Base-by-base conservation (phyloP, 2,113 vertebrate species). In the Rhinolophus sinicus region DNA sequence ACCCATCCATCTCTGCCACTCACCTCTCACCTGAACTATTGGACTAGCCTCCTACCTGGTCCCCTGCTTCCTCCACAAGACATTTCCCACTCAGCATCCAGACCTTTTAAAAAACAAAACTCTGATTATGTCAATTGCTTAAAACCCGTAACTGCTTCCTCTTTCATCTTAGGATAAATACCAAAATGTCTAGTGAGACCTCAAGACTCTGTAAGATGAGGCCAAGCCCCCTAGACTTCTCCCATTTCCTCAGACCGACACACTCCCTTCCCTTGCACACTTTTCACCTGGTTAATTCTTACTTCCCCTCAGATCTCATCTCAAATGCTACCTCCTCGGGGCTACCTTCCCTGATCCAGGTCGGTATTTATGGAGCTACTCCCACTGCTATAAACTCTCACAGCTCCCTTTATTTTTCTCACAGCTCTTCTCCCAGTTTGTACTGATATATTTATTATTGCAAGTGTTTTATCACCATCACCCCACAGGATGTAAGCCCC, bases 91-190 rank as follows among this genome's bases (percentile, higher is more conserved):
- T 65, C 16, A 14, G 70, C 56, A 76, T 6, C 16, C 60, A 52
- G 12, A 89, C 76, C 88, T 94, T 86, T 88, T 14, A 6, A 24
- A 64, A 54, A 62, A 40, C 22, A 73, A 64, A 77, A 67, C 93
- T 65, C 76, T 50, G 30, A 47, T 5, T 38, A 11, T 62, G 15
- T 70, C 90, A 60, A 15, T 3, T 28, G 65, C 52, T 82, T 44
- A 38, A 82, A 93, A 56, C 52, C 62, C 69, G 21, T 2, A 6
- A 44, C 72, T 75, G 58, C 50, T 94, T 73, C 33, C 86, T 38
- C 9, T 58, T 6, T 35, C 38, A 92, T n/a, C 78, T 96, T 26
- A 94, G 62, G 77, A 58, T 56, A 64, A 93, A 94, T 58, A 83
- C 35, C 58, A 67, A n/a, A 89, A 50, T 85, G n/a, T 60, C 38